These are phyloP conservation scores for Cotesia chilonis DNA, from an alignment of 1,140 invertebrate genomes.

Conservation along the genomic window DNA sequence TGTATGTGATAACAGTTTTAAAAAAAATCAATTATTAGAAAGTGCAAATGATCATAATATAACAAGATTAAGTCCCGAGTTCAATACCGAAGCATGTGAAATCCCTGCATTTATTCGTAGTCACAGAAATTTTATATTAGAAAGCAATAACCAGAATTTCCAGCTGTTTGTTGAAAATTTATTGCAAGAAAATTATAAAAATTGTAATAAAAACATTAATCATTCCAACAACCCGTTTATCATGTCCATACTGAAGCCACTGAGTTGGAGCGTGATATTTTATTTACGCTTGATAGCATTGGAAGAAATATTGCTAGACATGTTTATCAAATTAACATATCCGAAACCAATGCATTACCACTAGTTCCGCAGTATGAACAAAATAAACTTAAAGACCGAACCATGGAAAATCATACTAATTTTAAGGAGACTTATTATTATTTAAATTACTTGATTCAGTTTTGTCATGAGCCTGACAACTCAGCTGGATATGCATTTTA, in stretches of 20 bases:
- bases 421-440: not conserved
- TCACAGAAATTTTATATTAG: not conserved
- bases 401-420: not conserved
- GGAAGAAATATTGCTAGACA: conserved; percentile 8
- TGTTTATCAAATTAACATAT: not conserved
- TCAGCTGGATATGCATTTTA: not conserved
- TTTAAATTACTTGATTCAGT: not conserved
- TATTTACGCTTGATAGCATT: not conserved
- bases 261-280: not conserved
- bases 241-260: not conserved
- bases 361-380: not conserved
- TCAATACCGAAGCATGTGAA: not conserved
- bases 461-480: not conserved
- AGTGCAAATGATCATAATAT: not conserved
- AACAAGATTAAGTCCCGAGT: not conserved
- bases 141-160: not conserved
- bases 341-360: not conserved
- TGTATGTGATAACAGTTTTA: not conserved
- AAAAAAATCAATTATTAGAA: not conserved
- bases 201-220: not conserved
- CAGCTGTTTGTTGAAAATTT: not conserved
- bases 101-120: conserved; percentile 9
- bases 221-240: not conserved
- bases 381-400: not conserved
- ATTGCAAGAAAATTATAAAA: not conserved